Evolutionary conservation across 1,140 invertebrate species (phyloP), one percentile per base, ranked within the genome.

Genomic region (Euglossa dilemma): DNA sequence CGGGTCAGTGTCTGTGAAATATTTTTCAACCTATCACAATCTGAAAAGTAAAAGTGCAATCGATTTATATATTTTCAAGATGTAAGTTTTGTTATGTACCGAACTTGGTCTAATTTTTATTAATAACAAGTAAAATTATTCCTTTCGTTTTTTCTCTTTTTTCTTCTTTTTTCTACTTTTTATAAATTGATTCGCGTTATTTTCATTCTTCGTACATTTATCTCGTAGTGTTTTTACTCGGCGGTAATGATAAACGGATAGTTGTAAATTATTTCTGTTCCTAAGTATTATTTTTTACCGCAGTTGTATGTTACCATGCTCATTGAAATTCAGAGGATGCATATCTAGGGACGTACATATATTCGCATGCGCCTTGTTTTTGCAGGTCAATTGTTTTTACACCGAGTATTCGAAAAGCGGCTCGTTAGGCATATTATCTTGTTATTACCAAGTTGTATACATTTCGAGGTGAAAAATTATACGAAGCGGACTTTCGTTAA

Each of bases 11-110:
- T 59, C 8, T 23, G 9, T 70, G 7, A 45, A 47, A 36, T 70
- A 47, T 47, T 45, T 59, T 59, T 79, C 9, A 54, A 52, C 2
- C 6, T 71, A 14, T 23, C 5, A 56, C 1, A 57, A 23, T 23
- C 59, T 61, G 28, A 23, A 28, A 69, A 16, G 20, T 59, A 36
- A 79, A n/a, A 59, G 77, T 71, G 56, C 77, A 79, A 70, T 79
- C 6, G 52, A 61, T 52, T n/a, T 50, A 61, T 25, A 14, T 59
- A 47, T 16, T 36, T 50, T 71, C 54, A 43, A n/a, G n/a, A 36
- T 28, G 12, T 54, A 59, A 59, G 59, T 28, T 23, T n/a, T 50
- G 36, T 20, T 25, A 50, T 8, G 47, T 14, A 47, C 59, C 8
- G 45, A 47, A 28, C 36, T 50, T 47, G 23, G 14, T 54, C 16